Percentiles rank a stretch among this genome's conserved stretches.
phyloP scores from a whole-genome alignment of 2,113 vertebrate species.

The Corynorhinus townsendii region DNA sequence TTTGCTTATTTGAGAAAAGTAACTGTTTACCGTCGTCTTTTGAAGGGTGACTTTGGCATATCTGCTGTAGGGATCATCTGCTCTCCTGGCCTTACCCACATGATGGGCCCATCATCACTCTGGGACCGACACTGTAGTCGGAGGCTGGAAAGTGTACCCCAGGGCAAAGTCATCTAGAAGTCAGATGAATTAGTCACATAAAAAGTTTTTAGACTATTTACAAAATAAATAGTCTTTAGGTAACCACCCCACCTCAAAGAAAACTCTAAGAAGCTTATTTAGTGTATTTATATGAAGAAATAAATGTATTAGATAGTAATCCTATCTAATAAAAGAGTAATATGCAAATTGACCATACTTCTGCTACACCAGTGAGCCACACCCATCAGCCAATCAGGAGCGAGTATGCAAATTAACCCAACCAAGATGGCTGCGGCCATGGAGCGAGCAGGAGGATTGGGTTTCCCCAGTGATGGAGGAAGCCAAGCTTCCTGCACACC shows the following conservation, averaged over 20 bases:
- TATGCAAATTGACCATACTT: no score
- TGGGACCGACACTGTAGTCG: slow-evolving; percentile 95
- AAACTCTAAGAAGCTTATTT: not conserved
- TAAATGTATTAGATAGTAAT: not conserved
- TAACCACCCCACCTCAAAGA: not conserved
- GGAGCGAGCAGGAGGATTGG: no score
- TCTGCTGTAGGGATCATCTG: slow-evolving; percentile 99
- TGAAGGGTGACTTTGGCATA: slow-evolving; percentile 99
- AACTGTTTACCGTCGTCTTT: slow-evolving; percentile 90
- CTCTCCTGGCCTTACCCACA: slow-evolving; percentile 98
- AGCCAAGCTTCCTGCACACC: no score
- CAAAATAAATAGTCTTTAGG: not conserved
- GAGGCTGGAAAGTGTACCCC: slow-evolving; percentile 95
- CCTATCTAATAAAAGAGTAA: no score
- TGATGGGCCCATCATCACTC: slow-evolving; percentile 97
- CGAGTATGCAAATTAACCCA: no score
- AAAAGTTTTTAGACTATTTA: not conserved
- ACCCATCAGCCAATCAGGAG: no score
- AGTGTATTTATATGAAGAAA: not conserved
- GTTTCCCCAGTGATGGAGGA: no score
- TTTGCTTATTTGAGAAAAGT: slow-evolving; percentile 45
- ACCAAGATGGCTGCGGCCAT: no score
- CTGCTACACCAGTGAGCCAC: no score
- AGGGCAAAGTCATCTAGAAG: slow-evolving; percentile 95
- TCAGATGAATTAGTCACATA: slow-evolving; percentile 46